phyloP scores from a whole-genome alignment of 2,797 vertebrate species.

The Enteromius thamalakanensis region DNA sequence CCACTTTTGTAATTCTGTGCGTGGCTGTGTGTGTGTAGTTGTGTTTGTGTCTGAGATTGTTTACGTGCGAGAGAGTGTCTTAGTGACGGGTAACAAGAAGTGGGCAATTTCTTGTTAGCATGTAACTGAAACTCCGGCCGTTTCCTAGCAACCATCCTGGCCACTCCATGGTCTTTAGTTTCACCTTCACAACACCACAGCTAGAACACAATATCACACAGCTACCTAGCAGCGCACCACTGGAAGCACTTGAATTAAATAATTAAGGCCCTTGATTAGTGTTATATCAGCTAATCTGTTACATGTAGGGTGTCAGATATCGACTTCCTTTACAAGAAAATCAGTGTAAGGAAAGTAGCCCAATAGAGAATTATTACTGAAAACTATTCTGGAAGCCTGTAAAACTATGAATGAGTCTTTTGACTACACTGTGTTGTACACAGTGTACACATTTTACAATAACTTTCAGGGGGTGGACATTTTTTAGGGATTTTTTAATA shows the following conservation, averaged over 20 bases:
- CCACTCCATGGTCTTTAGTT: constrained; percentile 57
- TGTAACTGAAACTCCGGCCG: constrained; percentile 52
- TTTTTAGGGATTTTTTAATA: neutral
- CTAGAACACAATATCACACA: constrained; percentile 43
- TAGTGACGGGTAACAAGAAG: constrained; percentile 39
- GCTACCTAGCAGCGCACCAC: constrained; percentile 30
- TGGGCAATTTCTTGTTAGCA: constrained; percentile 41
- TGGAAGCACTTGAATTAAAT: constrained; percentile 44
- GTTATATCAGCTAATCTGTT: constrained; percentile 39
- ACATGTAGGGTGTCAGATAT: constrained; percentile 17
- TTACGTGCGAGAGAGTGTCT: constrained; percentile 27
- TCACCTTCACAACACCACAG: constrained; percentile 53
- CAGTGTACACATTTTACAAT: neutral
- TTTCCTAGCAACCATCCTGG: constrained; percentile 61
- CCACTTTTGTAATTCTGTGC: constrained; percentile 19
- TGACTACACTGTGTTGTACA: neutral
- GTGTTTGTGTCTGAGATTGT: constrained; percentile 23
- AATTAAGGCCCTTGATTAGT: constrained; percentile 45
- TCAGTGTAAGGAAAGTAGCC: constrained; percentile 6
- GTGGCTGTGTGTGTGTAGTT: neutral
- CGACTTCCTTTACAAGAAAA: constrained; percentile 32
- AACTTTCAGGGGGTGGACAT: neutral
- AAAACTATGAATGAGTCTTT: neutral
- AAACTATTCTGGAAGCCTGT: neutral
- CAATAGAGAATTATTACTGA: neutral